Percentiles rank a stretch among this genome's conserved stretches.
Evolutionary conservation across 2,888 invertebrate genomes (phyloP).

Genomic region (Margaritifera margaritifera): DNA sequence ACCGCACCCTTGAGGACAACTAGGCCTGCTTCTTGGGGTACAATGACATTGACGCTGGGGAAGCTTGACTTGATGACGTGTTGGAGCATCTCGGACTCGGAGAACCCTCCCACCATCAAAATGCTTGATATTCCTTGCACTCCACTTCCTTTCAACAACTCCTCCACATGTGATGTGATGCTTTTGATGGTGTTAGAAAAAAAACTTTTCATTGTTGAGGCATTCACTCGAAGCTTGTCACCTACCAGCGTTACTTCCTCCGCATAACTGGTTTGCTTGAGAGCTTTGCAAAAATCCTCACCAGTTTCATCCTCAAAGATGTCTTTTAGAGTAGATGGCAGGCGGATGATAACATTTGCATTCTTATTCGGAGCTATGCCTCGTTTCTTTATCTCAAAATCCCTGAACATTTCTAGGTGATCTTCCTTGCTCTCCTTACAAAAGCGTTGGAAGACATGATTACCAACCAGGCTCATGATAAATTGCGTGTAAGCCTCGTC

Average conservation of each 20-base stretch:
- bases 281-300: constrained; percentile 14
- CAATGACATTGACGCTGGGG: constrained; percentile 13
- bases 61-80: constrained; percentile 12
- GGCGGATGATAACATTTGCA: constrained; percentile 1
- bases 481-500: constrained; percentile 9
- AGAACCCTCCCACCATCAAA: constrained; percentile 33
- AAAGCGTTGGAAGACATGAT: neutral
- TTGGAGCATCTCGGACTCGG: constrained; percentile 25
- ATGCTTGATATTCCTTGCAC: constrained; percentile 15
- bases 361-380: neutral
- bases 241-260: constrained; percentile 14
- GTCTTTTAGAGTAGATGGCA: constrained; percentile 18
- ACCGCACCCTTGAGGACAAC: constrained; percentile 30
- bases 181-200: constrained; percentile 11
- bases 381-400: constrained; percentile 10
- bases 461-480: neutral
- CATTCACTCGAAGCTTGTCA: constrained; percentile 19
- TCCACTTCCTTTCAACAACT: constrained; percentile 8
- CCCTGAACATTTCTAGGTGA: constrained; percentile 4
- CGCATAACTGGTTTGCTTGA: constrained; percentile 10
- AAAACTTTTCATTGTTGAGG: constrained; percentile 6
- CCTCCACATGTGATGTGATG: constrained; percentile 13
- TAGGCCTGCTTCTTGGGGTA: constrained; percentile 26
- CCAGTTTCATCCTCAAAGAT: constrained; percentile 15
- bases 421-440: constrained; percentile 4